Evolutionary conservation across 2,113 vertebrate species (phyloP), one percentile per base, ranked within the genome.

Genomic region (Phrynocephalus versicolor): DNA sequence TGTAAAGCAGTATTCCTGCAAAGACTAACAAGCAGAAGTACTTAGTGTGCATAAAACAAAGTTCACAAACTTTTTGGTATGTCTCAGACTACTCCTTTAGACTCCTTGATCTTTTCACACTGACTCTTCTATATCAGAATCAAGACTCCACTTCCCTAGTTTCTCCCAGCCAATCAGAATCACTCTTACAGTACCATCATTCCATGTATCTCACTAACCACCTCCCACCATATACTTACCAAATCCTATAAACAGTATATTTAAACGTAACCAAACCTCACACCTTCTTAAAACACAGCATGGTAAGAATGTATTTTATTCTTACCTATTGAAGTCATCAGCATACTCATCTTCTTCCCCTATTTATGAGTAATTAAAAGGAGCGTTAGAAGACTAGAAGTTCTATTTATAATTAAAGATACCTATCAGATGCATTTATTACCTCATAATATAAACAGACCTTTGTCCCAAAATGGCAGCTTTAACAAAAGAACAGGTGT

Each of bases 321-420:
- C 94, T 95, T 91, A 99, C 98, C 98, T 99, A 91, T 98, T 98
- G 79, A 99, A 98, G 92, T 99, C 98, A 85, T 99, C 98, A 57
- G 95, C 94, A 41, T 99, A 99, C 39, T 99, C 97, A 1, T 99
- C 97, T 0, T 98, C 98, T 62, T 98, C 97, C 83, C 94, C 96
- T 95, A 96, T 86, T 85, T 93, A 94, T 94, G 88, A 92, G 85
- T 83, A 89, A 92, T 77, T 73, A 62, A 84, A 76, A 65, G n/a
- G 41, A 71, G 6, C 18, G 74, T 86, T 81, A 80, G 39, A 73
- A 70, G 35, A 78, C 1, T 37, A 76, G n/a, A 60, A 39, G n/a
- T 65, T 25, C 3, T 25, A 65, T 25, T 33, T 74, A 64, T 75
- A 60, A 73, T 0, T 23, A 30, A 5, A 72, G 12, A 82, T 23